These are phyloP conservation scores for Andricus grossulariae DNA, from an alignment of 1,140 invertebrate species.

Conservation along the genomic window DNA sequence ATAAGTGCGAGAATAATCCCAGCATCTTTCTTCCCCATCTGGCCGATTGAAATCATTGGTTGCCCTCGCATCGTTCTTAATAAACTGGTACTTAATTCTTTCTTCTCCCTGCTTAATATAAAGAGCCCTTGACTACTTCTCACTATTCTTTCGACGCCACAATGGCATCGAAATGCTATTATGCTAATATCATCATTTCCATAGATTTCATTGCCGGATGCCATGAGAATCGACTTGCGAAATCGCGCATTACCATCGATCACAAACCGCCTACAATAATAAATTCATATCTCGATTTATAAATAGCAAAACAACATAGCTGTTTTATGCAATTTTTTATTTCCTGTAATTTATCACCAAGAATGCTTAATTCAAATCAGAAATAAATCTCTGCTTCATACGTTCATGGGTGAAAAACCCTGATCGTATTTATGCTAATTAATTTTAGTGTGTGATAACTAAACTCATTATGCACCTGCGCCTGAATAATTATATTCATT, in stretches of 20 bases:
- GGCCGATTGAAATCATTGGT: conserved; percentile 20
- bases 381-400: background rate
- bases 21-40: conserved; percentile 2
- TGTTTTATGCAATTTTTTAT: conserved; percentile 19
- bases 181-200: conserved; percentile 26
- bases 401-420: conserved; percentile 12
- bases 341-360: conserved; percentile 6
- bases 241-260: conserved; percentile 4
- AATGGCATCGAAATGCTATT: conserved; percentile 9
- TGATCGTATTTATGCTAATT: conserved; percentile 19
- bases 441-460: background rate
- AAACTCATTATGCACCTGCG: background rate
- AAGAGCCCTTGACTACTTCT: conserved; percentile 8
- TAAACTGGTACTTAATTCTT: conserved; percentile 25
- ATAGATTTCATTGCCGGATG: conserved; percentile 26
- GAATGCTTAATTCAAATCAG: conserved; percentile 10
- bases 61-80: conserved; percentile 20
- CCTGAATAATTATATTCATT: background rate
- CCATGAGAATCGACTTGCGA: conserved; percentile 20
- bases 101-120: background rate
- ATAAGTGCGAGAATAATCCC: conserved; percentile 16
- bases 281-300: conserved; percentile 30
- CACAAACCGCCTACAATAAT: conserved; percentile 22
- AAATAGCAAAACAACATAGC: conserved; percentile 14
- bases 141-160: conserved; percentile 11